Conservation (phyloP, 2,113 vertebrate genomes). For the Rhinopomastus cyanomelas region DNA sequence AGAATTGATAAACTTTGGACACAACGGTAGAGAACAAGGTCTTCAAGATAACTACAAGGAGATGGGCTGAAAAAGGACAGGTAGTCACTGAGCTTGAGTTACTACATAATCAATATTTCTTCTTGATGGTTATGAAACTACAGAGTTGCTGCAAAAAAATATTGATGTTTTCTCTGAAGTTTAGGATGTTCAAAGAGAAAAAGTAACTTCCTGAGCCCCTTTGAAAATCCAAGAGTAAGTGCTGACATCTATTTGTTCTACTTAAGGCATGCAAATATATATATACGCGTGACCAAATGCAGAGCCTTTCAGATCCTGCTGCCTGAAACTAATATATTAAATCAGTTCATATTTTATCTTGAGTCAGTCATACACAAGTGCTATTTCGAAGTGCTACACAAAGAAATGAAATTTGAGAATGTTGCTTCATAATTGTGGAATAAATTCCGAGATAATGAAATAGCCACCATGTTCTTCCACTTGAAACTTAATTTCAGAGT, state of each 20-base stretch:
- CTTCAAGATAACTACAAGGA: neutral
- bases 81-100: neutral
- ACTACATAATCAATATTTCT: neutral
- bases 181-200: slow-evolving; percentile 7
- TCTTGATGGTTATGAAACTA: neutral
- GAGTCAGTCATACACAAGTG: neutral
- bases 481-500: slow-evolving; percentile 19
- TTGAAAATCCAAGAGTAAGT: neutral
- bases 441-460: slow-evolving; percentile 33
- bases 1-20: neutral
- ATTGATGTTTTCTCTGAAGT: neutral
- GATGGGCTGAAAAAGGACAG: neutral
- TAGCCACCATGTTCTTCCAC: neutral
- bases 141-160: neutral
- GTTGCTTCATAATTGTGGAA: neutral
- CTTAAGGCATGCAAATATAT: slow-evolving; percentile 19
- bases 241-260: slow-evolving; percentile 3
- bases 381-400: slow-evolving; percentile 11
- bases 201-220: neutral
- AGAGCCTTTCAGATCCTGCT: neutral
- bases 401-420: slow-evolving; percentile 15
- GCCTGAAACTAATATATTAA: slow-evolving; percentile 44
- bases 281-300: neutral
- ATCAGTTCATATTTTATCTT: neutral
- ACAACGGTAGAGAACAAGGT: neutral